Base-by-base conservation (phyloP, 1,140 invertebrate genomes). In the Olivierus martensii region DNA sequence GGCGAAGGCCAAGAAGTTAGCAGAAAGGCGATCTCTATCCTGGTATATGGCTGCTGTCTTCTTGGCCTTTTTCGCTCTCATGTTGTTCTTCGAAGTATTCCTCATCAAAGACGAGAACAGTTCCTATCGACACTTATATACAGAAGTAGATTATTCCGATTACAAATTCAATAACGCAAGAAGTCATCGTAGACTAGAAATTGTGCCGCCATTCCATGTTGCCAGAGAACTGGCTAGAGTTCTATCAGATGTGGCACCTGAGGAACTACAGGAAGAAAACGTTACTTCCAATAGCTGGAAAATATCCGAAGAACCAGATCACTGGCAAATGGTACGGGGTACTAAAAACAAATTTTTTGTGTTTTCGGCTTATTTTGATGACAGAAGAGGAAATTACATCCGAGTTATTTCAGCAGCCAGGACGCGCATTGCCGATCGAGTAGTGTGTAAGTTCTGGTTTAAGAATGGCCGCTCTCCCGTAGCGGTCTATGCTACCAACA, bases 281-380 rank as follows among this genome's bases (percentile, higher is more conserved):
- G 9, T 28, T 9, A 28, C 28, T 6, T 28, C 28, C 28, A 28
- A 28, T 28, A 28, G 28, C 9, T 28, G 1, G 28, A 28, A 28
- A 9, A 28, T 28, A 28, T 28, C 28, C 4, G 28, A 28, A 4
- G 28, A 28, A 28, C 28, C 59, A 34, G 67, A 63, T 39, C 42
- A 57, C 36, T 73, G 71, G 71, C 69, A 71, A 54, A 60, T 60
- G 14, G 71, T 73, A 10, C 56, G 51, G 7, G 65, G 67, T 36
- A 62, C 68, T 0, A 59, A 57, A 19, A 67, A 72, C 49, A 89
- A 89, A 69, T 92, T 92, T 71, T 90, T 82, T 67, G 85, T 93
- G 15, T 92, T 88, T 64, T 91, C 87, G 2, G 88, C 88, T 35
- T 92, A 82, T 62, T 84, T 81, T 61, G 88, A 92, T 67, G 59